Base-by-base conservation (phyloP, 1,140 invertebrate genomes). In the Pinna nobilis region DNA sequence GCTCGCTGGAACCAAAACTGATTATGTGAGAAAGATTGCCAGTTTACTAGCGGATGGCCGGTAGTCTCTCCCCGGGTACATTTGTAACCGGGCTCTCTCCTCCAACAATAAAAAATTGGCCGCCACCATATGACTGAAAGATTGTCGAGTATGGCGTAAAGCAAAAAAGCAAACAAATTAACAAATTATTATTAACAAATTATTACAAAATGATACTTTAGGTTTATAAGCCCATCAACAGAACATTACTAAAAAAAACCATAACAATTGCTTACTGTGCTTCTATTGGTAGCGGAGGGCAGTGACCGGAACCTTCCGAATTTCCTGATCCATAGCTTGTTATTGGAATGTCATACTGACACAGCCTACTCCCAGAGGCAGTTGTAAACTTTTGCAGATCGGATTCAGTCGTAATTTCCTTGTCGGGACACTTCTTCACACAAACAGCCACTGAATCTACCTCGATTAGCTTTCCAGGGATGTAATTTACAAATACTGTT, bases 331-430 rank as follows among this genome's bases (percentile, higher is more conserved):
- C 64, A 66, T 67, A 78, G 11, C 49, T 37, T 4, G 33, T 33
- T 15, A 5, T 5, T 5, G 55, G 18, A 0, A 80, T 65, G 41
- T 79, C 74, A 68, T 85, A 81, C 33, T 65, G 67, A 68, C 82
- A 85, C 1, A 83, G 70, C 9, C 68, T 79, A 11, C 68, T 49
- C 11, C 76, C 73, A 18, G 55, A 55, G 3, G 23, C 28, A 13
- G 32, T 71, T 44, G 53, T 63, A 30, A 57, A 77, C 15, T 30
- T 28, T 41, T 77, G 49, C 47, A 80, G 39, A 25, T 71, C 76
- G 3, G 60, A 20, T 4, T 69, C 65, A 9, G 33, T 44, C 0
- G 39, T 18, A 6, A 79, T 25, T 4, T 51, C 49, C 18, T 49
- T 30, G 41, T 63, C 67, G 28, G 82, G 82, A 70, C 84, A 85